These are phyloP conservation scores for Stigmatopora argus DNA, from an alignment of 2,113 vertebrate genomes.

Conservation along the genomic window DNA sequence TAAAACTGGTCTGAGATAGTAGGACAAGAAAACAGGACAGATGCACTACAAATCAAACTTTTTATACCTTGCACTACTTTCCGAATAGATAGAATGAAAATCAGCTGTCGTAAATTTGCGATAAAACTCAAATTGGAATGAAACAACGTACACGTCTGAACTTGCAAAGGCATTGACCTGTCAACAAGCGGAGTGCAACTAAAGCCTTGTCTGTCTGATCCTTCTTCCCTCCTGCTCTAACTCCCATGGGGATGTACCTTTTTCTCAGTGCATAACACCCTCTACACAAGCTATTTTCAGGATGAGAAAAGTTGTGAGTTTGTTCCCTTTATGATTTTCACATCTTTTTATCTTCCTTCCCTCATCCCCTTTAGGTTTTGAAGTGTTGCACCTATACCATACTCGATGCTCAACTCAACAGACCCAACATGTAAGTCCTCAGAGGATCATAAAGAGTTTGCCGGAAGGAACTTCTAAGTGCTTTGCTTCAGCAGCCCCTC, in stretches of 20 bases:
- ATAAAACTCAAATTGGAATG: conserved; percentile 43
- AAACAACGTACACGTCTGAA: conserved; percentile 37
- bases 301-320: conserved; percentile 38
- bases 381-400: conserved; percentile 46
- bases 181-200: conserved; percentile 39
- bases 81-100: conserved; percentile 25
- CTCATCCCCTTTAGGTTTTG: conserved; percentile 36
- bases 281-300: conserved; percentile 54
- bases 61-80: conserved; percentile 17
- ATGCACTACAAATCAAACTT: conserved; percentile 23
- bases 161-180: conserved; percentile 39
- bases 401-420: conserved; percentile 46
- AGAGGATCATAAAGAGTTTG: conserved; percentile 44
- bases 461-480: conserved; percentile 30
- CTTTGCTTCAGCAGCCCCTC: conserved; percentile 21
- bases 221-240: conserved; percentile 20
- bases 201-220: conserved; percentile 40
- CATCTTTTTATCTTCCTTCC: conserved; percentile 50
- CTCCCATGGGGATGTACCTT: conserved; percentile 36
- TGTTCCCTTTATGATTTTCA: conserved; percentile 46
- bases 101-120: conserved; percentile 29
- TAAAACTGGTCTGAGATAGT: conserved; percentile 22
- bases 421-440: conserved; percentile 40
- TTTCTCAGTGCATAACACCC: conserved; percentile 51
- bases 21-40: conserved; percentile 8